phyloP scores from a whole-genome alignment of 2,797 vertebrate species.

The Chloroceryle inda region DNA sequence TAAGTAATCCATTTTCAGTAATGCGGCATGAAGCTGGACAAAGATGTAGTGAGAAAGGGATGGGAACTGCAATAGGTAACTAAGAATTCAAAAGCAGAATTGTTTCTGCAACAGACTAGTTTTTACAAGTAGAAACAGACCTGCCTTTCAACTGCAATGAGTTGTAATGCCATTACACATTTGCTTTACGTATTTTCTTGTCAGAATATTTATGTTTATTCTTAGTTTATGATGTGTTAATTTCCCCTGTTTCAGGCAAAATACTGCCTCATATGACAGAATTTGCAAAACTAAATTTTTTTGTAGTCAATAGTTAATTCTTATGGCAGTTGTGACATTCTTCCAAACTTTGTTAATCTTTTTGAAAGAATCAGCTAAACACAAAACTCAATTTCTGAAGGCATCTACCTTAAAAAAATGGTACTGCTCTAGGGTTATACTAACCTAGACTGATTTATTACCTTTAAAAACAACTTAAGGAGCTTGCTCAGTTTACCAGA shows the following conservation, averaged over 20 bases:
- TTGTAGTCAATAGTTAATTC: background rate
- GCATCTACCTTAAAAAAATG: background rate
- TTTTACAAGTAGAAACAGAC: slow-evolving; percentile 32
- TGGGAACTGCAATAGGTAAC: slow-evolving; percentile 27
- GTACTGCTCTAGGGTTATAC: background rate
- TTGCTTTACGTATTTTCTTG: slow-evolving; percentile 47
- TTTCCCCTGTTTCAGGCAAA: background rate
- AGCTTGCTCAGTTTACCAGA: background rate
- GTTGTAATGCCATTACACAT: slow-evolving; percentile 22
- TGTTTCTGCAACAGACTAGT: background rate
- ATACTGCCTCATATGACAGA: background rate
- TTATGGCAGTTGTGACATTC: fast-evolving
- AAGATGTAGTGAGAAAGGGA: slow-evolving; percentile 9
- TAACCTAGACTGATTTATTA: background rate
- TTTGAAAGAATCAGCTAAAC: slow-evolving; percentile 29
- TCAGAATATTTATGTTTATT: slow-evolving; percentile 34
- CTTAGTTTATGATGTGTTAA: slow-evolving; percentile 11
- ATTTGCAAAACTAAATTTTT: background rate
- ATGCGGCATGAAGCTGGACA: background rate
- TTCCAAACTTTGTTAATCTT: background rate
- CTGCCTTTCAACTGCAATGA: background rate
- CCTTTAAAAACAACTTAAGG: background rate
- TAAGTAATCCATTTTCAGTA: background rate
- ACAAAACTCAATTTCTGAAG: background rate
- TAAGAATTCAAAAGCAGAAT: slow-evolving; percentile 50